Evolutionary conservation across 1,140 invertebrate genomes (phyloP).

Genomic region (Drosophila varians): DNA sequence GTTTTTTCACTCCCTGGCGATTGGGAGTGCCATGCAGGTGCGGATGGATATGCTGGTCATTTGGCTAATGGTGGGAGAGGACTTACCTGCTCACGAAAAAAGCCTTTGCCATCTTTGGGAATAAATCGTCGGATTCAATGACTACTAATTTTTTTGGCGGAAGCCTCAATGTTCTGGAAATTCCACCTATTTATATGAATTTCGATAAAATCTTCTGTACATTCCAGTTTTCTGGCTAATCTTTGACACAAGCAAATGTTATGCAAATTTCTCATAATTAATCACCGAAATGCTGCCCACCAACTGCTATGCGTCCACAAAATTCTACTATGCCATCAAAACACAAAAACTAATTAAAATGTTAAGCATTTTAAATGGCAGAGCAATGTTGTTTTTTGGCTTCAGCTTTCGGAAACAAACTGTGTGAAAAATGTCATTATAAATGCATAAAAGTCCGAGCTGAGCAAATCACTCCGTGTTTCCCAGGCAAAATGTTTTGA

Average conservation of each 20-base stretch:
- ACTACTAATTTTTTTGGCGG: not conserved
- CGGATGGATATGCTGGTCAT: slow-evolving; percentile 46
- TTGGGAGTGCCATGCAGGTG: slow-evolving; percentile 63
- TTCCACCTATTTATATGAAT: not conserved
- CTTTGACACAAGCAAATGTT: slow-evolving; percentile 28
- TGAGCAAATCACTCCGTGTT: slow-evolving; percentile 36
- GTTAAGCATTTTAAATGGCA: slow-evolving; percentile 57
- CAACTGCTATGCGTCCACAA: slow-evolving; percentile 24
- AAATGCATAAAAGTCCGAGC: slow-evolving; percentile 56
- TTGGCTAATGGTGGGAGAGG: slow-evolving; percentile 54
- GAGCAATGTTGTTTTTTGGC: slow-evolving; percentile 12
- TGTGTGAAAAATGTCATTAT: slow-evolving; percentile 72
- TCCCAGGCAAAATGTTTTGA: slow-evolving; percentile 62
- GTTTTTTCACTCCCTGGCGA: slow-evolving; percentile 19
- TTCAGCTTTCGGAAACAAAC: slow-evolving; percentile 49
- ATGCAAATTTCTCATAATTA: slow-evolving; percentile 38
- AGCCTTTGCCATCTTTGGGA: slow-evolving; percentile 31
- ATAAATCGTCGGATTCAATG: not conserved
- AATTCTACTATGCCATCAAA: slow-evolving; percentile 5
- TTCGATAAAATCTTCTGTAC: not conserved
- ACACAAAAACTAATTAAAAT: slow-evolving; percentile 56
- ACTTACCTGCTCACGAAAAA: slow-evolving; percentile 11
- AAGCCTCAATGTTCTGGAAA: not conserved
- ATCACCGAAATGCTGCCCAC: slow-evolving; percentile 27
- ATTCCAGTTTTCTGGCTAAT: slow-evolving; percentile 29